These are phyloP conservation scores for Eupithecia abbreviata DNA, from an alignment of 2,888 invertebrate species.

Conservation along the genomic window DNA sequence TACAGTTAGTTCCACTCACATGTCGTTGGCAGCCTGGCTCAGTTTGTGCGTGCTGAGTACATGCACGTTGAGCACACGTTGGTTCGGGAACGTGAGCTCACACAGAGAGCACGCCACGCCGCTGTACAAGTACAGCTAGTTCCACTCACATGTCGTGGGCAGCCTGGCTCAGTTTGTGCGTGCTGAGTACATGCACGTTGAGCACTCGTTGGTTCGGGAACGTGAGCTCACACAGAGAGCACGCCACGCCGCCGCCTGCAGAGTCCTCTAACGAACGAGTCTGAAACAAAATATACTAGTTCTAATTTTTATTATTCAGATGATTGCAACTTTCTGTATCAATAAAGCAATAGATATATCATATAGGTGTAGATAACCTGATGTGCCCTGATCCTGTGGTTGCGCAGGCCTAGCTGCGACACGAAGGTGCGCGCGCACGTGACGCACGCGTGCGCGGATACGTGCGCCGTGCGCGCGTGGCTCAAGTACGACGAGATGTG, in stretches of 20 bases:
- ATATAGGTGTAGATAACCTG: background rate
- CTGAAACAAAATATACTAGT: too few species aligned
- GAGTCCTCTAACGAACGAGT: background rate
- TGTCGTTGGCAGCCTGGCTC: background rate
- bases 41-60: conserved; percentile 14
- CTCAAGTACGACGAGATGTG: conserved; percentile 13
- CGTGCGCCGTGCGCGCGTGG: conserved; percentile 17
- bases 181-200: conserved; percentile 8
- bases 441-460: conserved; percentile 9
- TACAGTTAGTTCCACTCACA: conserved; percentile 4
- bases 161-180: background rate
- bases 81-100: conserved; percentile 1
- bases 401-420: background rate
- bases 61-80: conserved; percentile 9
- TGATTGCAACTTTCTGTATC: too few species aligned
- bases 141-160: conserved; percentile 10
- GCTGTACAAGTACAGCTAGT: conserved; percentile 3
- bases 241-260: background rate
- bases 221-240: background rate
- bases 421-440: conserved; percentile 12
- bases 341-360: too few species aligned
- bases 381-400: conserved; percentile 4
- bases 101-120: conserved; percentile 5
- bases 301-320: too few species aligned
- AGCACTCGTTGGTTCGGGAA: background rate